Base-by-base conservation (phyloP, 2,888 invertebrate genomes). In the Rhodophaea formosa region DNA sequence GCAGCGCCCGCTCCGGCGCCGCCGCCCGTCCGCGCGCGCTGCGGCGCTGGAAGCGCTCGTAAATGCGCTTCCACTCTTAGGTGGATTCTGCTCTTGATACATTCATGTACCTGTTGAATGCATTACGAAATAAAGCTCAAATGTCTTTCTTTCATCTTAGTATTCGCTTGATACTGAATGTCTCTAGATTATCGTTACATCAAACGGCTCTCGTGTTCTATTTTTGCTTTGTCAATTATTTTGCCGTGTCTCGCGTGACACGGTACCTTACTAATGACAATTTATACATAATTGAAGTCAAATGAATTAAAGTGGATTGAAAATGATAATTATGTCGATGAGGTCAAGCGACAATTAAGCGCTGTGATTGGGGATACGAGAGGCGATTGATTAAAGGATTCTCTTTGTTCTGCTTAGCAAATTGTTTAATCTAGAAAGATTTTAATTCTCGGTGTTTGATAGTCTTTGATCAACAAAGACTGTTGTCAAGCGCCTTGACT, bases 51-150 rank as follows among this genome's bases (percentile, higher is more conserved):
- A 64, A 55, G 52, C 60, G 49, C 61, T 60, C 56, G 46, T 72
- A 64, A 66, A 68, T 70, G 67, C 70, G 61, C 65, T 68, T 65
- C 66, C 65, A 67, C 71, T 73, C 73, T 74, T 76, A 71, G 75
- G 77, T 77, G 73, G 74, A 77, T 75, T 67, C 70, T 73, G 65
- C 65, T 73, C 68, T 71, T 77, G 65, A 75, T 77, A 78, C 75
- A 77, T 74, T 70, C 66, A 69, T 75, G 71, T 79, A 83, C 83
- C 82, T 89, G 88, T 89, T 89, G 88, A 87, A 84, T 82, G 83
- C 79, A 76, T 79, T 78, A 80, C 78, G 71, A 77, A n/a, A 72
- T 62, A 62, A 59, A 65, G 60, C 59, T 65, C 8, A 49, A 53
- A 67, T 62, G 64, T 45, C 44, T 30, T 14, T 45, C 16, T 46